These are phyloP conservation scores for Semotilus atromaculatus DNA, from an alignment of 2,797 vertebrate genomes.

Conservation along the genomic window DNA sequence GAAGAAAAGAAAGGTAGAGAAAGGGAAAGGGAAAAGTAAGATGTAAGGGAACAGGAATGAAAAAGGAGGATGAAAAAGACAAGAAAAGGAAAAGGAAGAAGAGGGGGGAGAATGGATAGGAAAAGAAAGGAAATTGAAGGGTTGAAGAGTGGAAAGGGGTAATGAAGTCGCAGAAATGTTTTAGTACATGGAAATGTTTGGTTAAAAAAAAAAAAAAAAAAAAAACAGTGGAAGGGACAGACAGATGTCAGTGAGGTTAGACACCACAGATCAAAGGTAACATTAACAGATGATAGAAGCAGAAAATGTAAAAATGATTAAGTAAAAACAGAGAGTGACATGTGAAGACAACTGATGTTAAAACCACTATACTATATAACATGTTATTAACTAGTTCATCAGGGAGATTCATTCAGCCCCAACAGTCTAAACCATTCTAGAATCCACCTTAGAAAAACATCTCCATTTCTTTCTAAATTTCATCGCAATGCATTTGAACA, in stretches of 20 bases:
- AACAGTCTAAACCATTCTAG: neutral
- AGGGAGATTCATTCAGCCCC: neutral
- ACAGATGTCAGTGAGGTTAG: slow-evolving; percentile 18
- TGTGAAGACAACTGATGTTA: slow-evolving; percentile 19
- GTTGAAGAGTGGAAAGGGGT: neutral
- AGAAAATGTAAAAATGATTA: neutral
- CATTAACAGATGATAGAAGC: slow-evolving; percentile 22
- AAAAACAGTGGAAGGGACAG: slow-evolving; percentile 13
- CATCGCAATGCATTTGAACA: slow-evolving; percentile 2
- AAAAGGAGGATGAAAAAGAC: neutral
- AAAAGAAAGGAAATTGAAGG: neutral
- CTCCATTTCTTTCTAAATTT: slow-evolving; percentile 4
- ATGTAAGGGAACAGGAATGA: neutral
- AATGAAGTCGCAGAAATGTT: slow-evolving; percentile 35
- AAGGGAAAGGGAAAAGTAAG: neutral
- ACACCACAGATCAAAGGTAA: slow-evolving; percentile 3
- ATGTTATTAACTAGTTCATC: slow-evolving; percentile 6
- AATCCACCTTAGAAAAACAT: slow-evolving; percentile 9
- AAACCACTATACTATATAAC: slow-evolving; percentile 8
- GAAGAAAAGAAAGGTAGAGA: neutral
- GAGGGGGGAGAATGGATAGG: neutral
- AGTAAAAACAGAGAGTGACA: slow-evolving; percentile 2
- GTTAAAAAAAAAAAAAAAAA: neutral
- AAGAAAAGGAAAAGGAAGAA: neutral
- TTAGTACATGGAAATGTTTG: neutral